phyloP scores from a whole-genome alignment of 1,140 invertebrate species.

The Lepidurus packardi region DNA sequence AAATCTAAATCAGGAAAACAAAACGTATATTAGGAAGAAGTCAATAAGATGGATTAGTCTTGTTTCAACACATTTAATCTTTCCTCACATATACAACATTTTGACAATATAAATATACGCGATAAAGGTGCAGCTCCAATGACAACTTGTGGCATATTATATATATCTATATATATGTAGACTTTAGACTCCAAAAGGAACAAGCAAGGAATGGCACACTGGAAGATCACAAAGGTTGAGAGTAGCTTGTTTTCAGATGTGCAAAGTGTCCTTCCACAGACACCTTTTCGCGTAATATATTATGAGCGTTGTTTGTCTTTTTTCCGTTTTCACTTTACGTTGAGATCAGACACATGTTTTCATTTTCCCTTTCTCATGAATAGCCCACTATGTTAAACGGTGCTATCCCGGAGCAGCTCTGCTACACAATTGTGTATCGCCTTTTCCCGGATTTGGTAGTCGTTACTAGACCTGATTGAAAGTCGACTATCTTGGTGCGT shows the following conservation, averaged over 20 bases:
- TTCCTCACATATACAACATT: background rate
- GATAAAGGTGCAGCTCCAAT: background rate
- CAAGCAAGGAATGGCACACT: constrained; percentile 21
- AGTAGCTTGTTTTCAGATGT: constrained; percentile 15
- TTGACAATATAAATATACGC: constrained; percentile 5
- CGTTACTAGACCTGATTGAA: background rate
- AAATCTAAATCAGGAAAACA: too few relatives aligned
- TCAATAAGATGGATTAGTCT: background rate
- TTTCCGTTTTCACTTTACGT: background rate
- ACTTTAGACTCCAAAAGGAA: constrained; percentile 6
- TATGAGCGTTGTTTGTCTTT: background rate
- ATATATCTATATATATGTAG: background rate
- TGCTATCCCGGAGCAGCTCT: background rate
- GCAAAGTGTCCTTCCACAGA: background rate
- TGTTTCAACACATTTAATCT: background rate
- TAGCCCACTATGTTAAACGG: constrained; percentile 16
- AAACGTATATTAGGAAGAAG: background rate
- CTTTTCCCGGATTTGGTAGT: constrained; percentile 2
- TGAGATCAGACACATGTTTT: constrained; percentile 13
- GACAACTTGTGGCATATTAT: background rate
- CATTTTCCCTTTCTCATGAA: background rate
- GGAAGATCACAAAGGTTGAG: constrained; percentile 18
- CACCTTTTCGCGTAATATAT: background rate
- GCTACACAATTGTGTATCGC: constrained; percentile 4
- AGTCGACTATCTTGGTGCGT: background rate